Evolutionary conservation across 2,113 vertebrate species (phyloP), one percentile per base, ranked within the genome.

Genomic region (Phylloscopus trochiloides): DNA sequence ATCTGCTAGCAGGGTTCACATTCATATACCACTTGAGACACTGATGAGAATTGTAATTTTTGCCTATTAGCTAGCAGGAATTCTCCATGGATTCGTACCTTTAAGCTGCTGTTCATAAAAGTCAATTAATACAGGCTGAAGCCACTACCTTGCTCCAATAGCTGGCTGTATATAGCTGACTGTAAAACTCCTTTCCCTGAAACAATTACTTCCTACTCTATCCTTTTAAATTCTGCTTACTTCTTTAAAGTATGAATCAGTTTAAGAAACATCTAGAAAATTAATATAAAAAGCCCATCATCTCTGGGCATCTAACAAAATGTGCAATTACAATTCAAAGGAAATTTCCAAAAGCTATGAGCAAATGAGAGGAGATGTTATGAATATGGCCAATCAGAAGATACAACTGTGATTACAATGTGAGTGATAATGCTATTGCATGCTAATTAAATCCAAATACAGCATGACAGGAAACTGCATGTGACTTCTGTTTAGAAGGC

Each of bases 231-330:
- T 34, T 84, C 55, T 91, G 77, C 42, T 80, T 73, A 66, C 26
- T 89, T 65, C 51, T 84, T 80, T 58, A 32, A 89, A 81, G 51
- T 55, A 78, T 40, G 38, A 87, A 51, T 87, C 51, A 75, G 26
- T 90, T 78, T 85, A 43, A 94, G 43, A 95, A 90, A 67, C 59
- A 85, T 43, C 77, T 75, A 92, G 78, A 71, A 92, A 85, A 82
- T 65, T 78, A 79, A 90, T 77, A 88, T 45, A 78, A 59, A 78
- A 88, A 88, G 52, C 52, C 50, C 62, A 68, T 79, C 25, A 63
- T 45, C 42, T 79, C 55, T 83, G 78, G 66, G 75, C 67, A 73
- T 2, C 20, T 3, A 94, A 75, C 2, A 2, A 66, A 75, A 75
- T 9, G 6, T 57, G n/a, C 20, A 68, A 91, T n/a, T 79, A 79